These are phyloP conservation scores for Caenorhabditis sp. DNA, from an alignment of 2,888 invertebrate genomes.

Conservation along the genomic window DNA sequence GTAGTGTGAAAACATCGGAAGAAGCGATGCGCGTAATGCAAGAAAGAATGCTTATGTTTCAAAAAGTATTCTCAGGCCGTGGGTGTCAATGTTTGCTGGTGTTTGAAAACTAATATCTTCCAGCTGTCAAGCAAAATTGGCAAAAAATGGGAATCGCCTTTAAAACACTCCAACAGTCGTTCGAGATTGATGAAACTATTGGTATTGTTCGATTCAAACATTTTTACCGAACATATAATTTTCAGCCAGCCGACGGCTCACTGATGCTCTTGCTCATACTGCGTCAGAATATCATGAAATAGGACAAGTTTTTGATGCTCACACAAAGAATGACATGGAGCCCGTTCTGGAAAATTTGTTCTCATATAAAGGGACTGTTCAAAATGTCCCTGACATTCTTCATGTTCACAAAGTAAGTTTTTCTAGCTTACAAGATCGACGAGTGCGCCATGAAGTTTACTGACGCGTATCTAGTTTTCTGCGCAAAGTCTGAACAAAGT, in stretches of 20 bases:
- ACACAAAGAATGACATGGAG: conserved; percentile 88
- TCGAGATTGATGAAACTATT: conserved; percentile 87
- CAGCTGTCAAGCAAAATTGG: conserved; percentile 91
- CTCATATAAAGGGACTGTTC: conserved; percentile 94
- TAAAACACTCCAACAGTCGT: conserved; percentile 90
- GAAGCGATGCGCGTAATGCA: conserved; percentile 91
- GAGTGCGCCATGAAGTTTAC: too few relatives aligned
- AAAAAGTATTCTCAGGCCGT: conserved; percentile 90
- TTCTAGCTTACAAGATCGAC: too few relatives aligned
- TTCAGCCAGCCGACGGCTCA: conserved; percentile 67
- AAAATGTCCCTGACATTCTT: conserved; percentile 93
- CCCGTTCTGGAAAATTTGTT: conserved; percentile 93
- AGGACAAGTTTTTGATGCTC: conserved; percentile 71
- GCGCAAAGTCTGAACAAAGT: background rate
- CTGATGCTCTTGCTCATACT: conserved; percentile 72
- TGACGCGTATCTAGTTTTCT: too few relatives aligned
- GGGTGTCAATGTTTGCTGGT: conserved; percentile 73
- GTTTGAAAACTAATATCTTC: conserved; percentile 10
- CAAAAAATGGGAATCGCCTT: conserved; percentile 93
- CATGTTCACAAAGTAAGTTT: conserved; percentile 90
- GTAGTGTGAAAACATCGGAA: conserved; percentile 92
- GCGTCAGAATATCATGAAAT: conserved; percentile 70
- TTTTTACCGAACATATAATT: too few relatives aligned
- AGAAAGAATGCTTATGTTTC: conserved; percentile 90
- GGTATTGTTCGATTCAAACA: too few relatives aligned